Base-by-base conservation (phyloP, 2,888 invertebrate genomes). In the Parochlus steinenii region DNA sequence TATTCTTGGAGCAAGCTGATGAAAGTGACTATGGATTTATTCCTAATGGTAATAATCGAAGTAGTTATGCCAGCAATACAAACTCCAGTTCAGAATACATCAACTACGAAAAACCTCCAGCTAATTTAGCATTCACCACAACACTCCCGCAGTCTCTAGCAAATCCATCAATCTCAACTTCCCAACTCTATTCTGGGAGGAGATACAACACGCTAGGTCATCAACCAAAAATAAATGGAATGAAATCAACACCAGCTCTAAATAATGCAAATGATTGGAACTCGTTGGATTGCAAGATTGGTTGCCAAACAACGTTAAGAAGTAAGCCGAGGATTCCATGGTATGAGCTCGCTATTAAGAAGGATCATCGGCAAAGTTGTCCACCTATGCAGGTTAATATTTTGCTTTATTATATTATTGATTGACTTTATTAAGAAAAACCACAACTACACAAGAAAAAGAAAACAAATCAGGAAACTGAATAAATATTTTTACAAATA, bases 291-390 rank as follows among this genome's bases (percentile, higher is more conserved):
- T 67, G 72, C n/a, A 69, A 74, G 55, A 64, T 74, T 40, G 74
- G 73, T 22, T 72, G 69, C 45, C 72, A 72, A 55, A 71, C 74
- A 3, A 71, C 72, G 24, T 55, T 74, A 31, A 58, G 74, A 22
- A 64, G 69, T 38, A 74, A 74, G 47, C 77, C 78, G 19, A 67
- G 72, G 38, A 70, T 85, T 41, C 86, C 86, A 1, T 86, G 86
- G 86, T 86, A 82, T 75, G 86, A 86, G 58, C 57, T 85, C 46
- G 86, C 86, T 25, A 79, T 81, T 32, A 71, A 74, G 46, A 74
- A 78, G 44, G 61, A 62, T 44, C 71, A 82, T 43, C 77, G 85
- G 45, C 71, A 79, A 48, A 83, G 82, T 48, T 86, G 85, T 54
- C 83, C 83, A 30, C 74, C 78, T 42, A 65, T 82, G 43, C 75